Conservation (phyloP, 2,797 vertebrate species). For the Acanthornis magna region DNA sequence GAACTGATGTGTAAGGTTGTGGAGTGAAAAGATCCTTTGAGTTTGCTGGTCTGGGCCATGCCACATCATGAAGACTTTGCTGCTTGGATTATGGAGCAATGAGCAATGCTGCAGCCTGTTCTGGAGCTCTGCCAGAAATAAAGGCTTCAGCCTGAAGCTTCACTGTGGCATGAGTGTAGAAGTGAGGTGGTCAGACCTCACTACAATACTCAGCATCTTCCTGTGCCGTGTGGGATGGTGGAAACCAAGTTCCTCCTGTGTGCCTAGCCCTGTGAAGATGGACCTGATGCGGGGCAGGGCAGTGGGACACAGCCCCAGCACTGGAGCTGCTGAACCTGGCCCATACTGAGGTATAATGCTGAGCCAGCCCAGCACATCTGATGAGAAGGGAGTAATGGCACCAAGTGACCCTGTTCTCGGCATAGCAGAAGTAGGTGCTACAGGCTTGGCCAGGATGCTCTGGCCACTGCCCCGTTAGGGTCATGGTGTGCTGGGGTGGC, state of each 20-base stretch:
- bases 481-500: neutral
- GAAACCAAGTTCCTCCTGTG: neutral
- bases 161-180: neutral
- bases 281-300: neutral
- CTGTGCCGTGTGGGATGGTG: neutral
- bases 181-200: neutral
- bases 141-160: neutral
- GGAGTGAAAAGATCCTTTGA: neutral
- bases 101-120: neutral
- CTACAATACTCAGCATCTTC: neutral
- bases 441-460: neutral
- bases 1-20: neutral
- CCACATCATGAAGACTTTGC: neutral
- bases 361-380: neutral
- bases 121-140: neutral
- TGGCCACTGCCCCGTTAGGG: accelerated
- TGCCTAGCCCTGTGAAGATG: neutral
- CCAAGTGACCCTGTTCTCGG: neutral
- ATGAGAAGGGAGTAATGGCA: neutral
- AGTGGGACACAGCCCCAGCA: neutral
- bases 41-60: neutral
- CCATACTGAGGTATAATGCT: neutral
- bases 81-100: neutral
- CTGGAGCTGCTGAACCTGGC: neutral
- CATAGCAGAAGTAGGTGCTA: neutral